phyloP scores from a whole-genome alignment of 92 coral and sea anemone species.

The Phenganax subtilis region DNA sequence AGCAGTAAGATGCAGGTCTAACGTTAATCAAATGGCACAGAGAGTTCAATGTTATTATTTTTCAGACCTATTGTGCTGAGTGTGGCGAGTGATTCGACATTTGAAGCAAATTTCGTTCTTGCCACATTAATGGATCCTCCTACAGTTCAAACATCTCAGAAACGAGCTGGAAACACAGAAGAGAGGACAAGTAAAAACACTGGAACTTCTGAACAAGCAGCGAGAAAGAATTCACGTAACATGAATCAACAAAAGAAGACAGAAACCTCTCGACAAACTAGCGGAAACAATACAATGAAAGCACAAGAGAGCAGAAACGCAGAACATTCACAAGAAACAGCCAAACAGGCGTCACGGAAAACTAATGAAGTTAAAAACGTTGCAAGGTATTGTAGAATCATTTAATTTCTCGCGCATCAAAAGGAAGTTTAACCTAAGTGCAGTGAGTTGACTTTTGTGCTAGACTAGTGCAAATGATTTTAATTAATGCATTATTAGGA shows the following conservation, averaged over 20 bases:
- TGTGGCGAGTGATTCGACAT: slow-evolving; percentile 79
- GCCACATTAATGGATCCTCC: slow-evolving; percentile 83
- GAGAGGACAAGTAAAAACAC: too few relatives aligned
- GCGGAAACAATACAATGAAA: neutral
- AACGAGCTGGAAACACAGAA: slow-evolving; percentile 5
- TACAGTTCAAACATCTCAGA: slow-evolving; percentile 53
- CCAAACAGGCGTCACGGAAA: neutral
- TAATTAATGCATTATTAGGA: too few relatives aligned
- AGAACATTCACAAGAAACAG: neutral
- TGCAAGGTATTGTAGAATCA: neutral
- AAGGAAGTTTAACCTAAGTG: too few relatives aligned
- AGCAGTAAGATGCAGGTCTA: too few relatives aligned
- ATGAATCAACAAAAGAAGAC: too few relatives aligned
- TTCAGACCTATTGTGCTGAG: slow-evolving; percentile 91
- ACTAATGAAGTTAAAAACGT: neutral
- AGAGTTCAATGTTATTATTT: neutral
- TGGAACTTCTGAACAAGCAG: too few relatives aligned
- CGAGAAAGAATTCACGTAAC: too few relatives aligned
- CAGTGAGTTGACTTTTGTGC: too few relatives aligned
- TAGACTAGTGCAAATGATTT: too few relatives aligned
- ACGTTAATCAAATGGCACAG: too few relatives aligned
- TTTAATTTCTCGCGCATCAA: too few relatives aligned
- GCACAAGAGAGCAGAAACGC: neutral
- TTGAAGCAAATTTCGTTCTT: slow-evolving; percentile 89
- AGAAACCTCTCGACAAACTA: neutral